phyloP scores from a whole-genome alignment of 2,797 vertebrate genomes.

The Hybognathus amarus region DNA sequence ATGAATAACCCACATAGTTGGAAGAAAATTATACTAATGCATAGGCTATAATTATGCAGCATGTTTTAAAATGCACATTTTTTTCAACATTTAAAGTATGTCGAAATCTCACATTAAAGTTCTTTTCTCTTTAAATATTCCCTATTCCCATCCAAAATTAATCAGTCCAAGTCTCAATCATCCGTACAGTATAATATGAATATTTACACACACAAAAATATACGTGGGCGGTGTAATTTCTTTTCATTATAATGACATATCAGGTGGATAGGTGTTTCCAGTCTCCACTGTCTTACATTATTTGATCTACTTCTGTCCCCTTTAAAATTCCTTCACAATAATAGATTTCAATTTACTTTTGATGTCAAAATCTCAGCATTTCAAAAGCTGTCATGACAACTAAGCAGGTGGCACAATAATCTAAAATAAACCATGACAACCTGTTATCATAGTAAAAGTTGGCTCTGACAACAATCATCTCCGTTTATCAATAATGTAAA shows the following conservation, averaged over 20 bases:
- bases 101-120: conserved; percentile 5
- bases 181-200: conserved; percentile 15
- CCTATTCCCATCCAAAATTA: background rate
- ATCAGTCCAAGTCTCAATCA: conserved; percentile 14
- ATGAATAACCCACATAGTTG: background rate
- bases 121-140: conserved; percentile 21
- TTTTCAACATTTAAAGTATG: background rate
- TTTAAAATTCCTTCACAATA: conserved; percentile 1
- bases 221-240: background rate
- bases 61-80: background rate
- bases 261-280: conserved; percentile 6
- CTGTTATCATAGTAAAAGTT: conserved; percentile 14
- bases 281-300: background rate
- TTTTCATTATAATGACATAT: conserved; percentile 17
- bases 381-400: conserved; percentile 25
- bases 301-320: conserved; percentile 21
- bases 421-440: conserved; percentile 21
- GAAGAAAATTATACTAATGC: too few relatives aligned
- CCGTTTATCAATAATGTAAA: conserved; percentile 54
- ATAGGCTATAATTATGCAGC: background rate
- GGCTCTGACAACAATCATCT: conserved; percentile 15
- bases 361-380: conserved; percentile 29
- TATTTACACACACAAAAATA: background rate
- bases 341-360: conserved; percentile 26
- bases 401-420: conserved; percentile 21